A percentile compares a stretch with the other conserved stretches of the same genome.
Evolutionary conservation across 53 echinoderm and acorn worm genomes (phyloP).

Genomic region (Pentamera pediparva): DNA sequence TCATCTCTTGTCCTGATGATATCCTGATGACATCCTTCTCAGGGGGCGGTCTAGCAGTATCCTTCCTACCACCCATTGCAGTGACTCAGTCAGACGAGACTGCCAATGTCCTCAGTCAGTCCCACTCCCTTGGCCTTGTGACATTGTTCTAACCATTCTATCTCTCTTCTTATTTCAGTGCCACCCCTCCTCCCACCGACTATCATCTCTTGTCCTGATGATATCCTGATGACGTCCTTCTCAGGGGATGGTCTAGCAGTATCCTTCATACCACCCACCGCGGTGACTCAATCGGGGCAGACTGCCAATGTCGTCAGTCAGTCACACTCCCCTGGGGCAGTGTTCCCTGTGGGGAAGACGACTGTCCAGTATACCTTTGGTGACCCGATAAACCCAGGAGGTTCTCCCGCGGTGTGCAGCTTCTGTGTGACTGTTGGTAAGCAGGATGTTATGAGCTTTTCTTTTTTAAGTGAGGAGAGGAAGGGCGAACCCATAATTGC

Average conservation of each 20-base stretch:
- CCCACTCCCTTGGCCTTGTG: too few species aligned
- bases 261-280: neutral
- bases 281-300: neutral
- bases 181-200: slow-evolving; percentile 1
- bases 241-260: neutral
- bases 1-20: slow-evolving; percentile 1
- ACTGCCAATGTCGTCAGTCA: slow-evolving; percentile 2
- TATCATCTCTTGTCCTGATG: neutral
- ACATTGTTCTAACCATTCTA: too few species aligned
- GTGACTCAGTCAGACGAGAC: neutral
- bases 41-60: neutral
- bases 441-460: too few species aligned
- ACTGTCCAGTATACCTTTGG: neutral
- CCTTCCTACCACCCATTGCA: neutral
- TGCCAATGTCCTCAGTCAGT: slow-evolving; percentile 11
- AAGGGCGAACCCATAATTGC: too few species aligned
- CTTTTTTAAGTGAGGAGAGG: too few species aligned
- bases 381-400: neutral
- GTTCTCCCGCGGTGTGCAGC: neutral
- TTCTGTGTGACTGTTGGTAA: slow-evolving; percentile 7
- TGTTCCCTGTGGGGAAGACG: slow-evolving; percentile 6
- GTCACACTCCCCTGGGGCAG: neutral
- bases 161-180: neutral
- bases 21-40: slow-evolving; percentile 1
- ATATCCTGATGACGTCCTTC: slow-evolving; percentile 1